phyloP scores from a whole-genome alignment of 2,888 invertebrate genomes.

The Incurvaria masculella region DNA sequence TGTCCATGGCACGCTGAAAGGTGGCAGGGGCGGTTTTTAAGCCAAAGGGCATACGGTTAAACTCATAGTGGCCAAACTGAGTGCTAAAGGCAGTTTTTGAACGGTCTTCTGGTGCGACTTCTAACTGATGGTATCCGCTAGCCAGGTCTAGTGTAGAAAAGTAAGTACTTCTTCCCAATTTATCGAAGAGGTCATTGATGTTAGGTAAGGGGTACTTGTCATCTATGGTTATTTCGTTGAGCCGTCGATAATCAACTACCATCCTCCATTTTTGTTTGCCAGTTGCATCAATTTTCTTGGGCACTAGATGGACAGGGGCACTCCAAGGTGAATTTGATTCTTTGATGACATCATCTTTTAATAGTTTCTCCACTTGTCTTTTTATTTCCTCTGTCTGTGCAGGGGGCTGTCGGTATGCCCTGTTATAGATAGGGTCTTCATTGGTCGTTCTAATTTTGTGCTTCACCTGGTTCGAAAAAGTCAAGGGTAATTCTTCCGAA shows the following conservation, averaged over 20 bases:
- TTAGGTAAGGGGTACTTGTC: slow-evolving; percentile 19
- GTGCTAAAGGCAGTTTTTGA: slow-evolving; percentile 24
- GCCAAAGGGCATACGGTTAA: slow-evolving; percentile 23
- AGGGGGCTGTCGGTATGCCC: not conserved
- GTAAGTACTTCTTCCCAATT: slow-evolving; percentile 15
- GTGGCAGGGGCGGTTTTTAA: slow-evolving; percentile 22
- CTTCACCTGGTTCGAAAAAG: too few relatives aligned
- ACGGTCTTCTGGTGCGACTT: slow-evolving; percentile 15
- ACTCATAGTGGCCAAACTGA: slow-evolving; percentile 23
- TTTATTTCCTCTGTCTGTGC: not conserved
- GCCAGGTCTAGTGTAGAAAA: slow-evolving; percentile 20
- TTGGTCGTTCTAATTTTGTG: not conserved
- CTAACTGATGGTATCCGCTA: slow-evolving; percentile 17
- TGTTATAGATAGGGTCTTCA: not conserved
- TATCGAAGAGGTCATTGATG: slow-evolving; percentile 18
- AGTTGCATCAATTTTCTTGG: not conserved
- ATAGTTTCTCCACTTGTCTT: not conserved
- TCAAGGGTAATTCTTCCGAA: too few relatives aligned
- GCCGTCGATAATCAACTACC: not conserved
- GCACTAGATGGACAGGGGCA: slow-evolving; percentile 1
- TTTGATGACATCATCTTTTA: not conserved
- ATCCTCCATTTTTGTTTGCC: not conserved
- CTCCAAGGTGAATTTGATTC: not conserved
- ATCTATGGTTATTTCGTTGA: slow-evolving; percentile 17
- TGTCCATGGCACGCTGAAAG: slow-evolving; percentile 25